phyloP scores from a whole-genome alignment of 2,797 vertebrate genomes.

The Hipposideros larvatus region DNA sequence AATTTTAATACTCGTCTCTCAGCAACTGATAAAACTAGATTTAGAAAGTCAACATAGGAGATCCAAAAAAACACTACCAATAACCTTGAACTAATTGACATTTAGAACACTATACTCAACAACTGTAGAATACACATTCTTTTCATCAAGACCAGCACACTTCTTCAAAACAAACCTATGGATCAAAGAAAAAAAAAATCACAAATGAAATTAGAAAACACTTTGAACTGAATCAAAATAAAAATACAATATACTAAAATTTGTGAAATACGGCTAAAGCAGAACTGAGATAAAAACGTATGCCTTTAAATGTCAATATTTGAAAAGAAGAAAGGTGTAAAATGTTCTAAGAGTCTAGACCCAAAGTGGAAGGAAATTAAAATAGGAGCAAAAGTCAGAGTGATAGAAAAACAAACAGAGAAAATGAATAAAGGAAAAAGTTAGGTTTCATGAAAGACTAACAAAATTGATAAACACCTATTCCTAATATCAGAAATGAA shows the following conservation, averaged over 20 bases:
- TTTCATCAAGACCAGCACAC: neutral
- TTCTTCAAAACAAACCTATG: neutral
- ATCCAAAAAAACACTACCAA: neutral
- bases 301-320: neutral
- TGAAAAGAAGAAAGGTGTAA: neutral
- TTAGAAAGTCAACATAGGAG: neutral
- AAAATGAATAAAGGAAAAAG: neutral
- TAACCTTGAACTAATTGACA: neutral
- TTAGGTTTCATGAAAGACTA: neutral
- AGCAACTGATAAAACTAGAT: neutral
- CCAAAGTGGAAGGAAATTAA: neutral
- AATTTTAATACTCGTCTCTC: constrained; percentile 5
- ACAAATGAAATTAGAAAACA: neutral
- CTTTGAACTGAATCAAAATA: neutral
- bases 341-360: neutral
- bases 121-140: neutral
- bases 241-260: neutral
- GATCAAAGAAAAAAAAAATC: neutral
- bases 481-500: neutral
- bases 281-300: constrained; percentile 2
- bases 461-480: constrained; percentile 41
- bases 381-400: neutral
- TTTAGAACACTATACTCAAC: neutral
- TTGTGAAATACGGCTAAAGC: neutral
- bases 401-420: neutral